These are phyloP conservation scores for Microctonus hyperodae DNA, from an alignment of 2,888 invertebrate genomes.

Conservation along the genomic window DNA sequence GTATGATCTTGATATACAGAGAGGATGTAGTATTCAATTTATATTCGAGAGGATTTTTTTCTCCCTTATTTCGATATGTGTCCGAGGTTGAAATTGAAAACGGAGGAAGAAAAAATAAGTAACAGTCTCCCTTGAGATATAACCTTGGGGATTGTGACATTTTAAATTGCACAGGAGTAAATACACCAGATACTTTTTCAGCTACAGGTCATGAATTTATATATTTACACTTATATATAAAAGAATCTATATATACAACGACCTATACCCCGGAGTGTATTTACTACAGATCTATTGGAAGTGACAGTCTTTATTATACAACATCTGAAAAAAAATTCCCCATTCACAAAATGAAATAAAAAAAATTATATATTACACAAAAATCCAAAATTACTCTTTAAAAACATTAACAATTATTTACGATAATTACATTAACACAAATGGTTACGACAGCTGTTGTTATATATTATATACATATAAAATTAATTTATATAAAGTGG, in stretches of 20 bases:
- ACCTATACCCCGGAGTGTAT: not conserved
- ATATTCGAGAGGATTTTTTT: too few species aligned
- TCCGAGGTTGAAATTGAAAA: too few species aligned
- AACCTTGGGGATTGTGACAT: not conserved
- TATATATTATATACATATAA: too few species aligned
- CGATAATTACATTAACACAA: not conserved
- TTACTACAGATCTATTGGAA: not conserved
- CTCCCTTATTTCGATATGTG: too few species aligned
- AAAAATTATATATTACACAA: not conserved
- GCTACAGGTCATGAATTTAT: not conserved
- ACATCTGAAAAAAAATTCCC: not conserved
- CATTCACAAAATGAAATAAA: not conserved
- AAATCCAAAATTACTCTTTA: not conserved
- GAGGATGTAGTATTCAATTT: too few species aligned
- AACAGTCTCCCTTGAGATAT: not conserved
- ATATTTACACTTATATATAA: not conserved
- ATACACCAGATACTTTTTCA: not conserved
- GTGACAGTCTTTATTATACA: not conserved
- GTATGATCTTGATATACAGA: too few species aligned
- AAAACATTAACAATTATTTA: not conserved
- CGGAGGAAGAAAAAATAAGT: not conserved
- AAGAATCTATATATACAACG: not conserved
- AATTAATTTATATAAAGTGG: not conserved
- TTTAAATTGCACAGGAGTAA: not conserved
- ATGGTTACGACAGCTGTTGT: not conserved